Conservation (phyloP, 2,888 invertebrate species). For the Epistrophella euchroma region DNA sequence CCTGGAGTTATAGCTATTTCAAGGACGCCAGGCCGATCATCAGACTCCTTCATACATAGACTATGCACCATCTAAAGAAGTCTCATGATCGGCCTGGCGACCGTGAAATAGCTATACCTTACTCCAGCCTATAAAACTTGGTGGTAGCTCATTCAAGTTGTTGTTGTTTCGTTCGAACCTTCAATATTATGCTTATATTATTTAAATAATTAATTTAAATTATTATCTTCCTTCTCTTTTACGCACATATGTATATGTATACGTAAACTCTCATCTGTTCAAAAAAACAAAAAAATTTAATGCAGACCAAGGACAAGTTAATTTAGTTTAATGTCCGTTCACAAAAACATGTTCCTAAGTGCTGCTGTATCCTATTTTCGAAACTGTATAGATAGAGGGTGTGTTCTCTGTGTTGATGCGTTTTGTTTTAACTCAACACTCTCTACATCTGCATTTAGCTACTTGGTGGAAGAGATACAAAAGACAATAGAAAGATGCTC, state of each 20-base stretch:
- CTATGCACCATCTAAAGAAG: too few species aligned
- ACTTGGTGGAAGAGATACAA: conserved; percentile 24
- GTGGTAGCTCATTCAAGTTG: too few species aligned
- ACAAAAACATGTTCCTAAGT: conserved; percentile 44
- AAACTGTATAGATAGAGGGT: neutral
- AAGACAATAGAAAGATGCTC: conserved; percentile 31
- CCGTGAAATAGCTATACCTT: too few species aligned
- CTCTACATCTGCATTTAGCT: conserved; percentile 10
- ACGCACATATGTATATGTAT: neutral
- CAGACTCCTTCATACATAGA: too few species aligned
- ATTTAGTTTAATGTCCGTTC: conserved; percentile 55
- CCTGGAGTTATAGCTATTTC: too few species aligned
- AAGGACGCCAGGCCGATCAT: too few species aligned
- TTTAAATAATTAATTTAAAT: neutral
- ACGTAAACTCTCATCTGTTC: neutral
- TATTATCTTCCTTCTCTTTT: too few species aligned
- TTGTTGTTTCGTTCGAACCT: too few species aligned
- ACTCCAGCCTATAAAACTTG: too few species aligned
- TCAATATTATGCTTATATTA: too few species aligned
- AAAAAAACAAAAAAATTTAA: neutral
- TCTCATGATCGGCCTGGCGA: too few species aligned
- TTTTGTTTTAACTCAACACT: conserved; percentile 9
- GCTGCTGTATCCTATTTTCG: conserved; percentile 25
- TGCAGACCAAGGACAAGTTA: conserved; percentile 33
- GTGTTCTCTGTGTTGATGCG: conserved; percentile 6